Evolutionary conservation across 2,797 vertebrate species (phyloP), one percentile per base, ranked within the genome.

Genomic region (Schizopygopsis malacanthus): DNA sequence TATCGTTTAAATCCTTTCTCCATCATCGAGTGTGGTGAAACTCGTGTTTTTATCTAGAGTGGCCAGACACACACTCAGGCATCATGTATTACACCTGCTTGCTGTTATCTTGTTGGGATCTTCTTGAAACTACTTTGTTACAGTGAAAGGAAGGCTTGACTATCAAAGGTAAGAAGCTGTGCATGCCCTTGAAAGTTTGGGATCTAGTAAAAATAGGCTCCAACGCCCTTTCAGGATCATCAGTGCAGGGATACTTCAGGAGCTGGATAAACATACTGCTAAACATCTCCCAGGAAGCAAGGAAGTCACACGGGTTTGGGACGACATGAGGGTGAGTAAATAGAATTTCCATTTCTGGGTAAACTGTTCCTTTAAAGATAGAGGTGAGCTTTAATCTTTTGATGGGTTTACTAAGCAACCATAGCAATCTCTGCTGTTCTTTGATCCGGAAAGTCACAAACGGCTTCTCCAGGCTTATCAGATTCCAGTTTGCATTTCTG

Each of bases 11-110:
- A 72, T 22, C 59, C 59, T 83, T 47, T 76, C 47, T 33, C 75
- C 63, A 37, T 79, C 50, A 59, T 59, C 15, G 75, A 33, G 11
- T 33, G 10, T 33, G 39, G n/a, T 56, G 47, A 78, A 69, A 65
- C 37, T 45, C 18, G 25, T 70, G 83, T 56, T 61, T 78, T 84
- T 84, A 84, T 84, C 83, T 84, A 10, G 73, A 22, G 37, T 10
- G 75, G 63, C 76, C 75, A 79, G 83, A 84, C 47, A 70, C 33
- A 25, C 39, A 67, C n/a, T 59, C 63, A 70, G 61, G 59, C 83
- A 84, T 84, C 83, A 56, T 78, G 61, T 41, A 78, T 79, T 56
- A 79, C 73, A 78, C 37, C 47, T 70, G 73, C 37, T 78, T 43
- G n/a, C 33, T 45, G 22, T 56, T 45, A 84, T 84, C 83, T 56